Percentiles rank a stretch among this genome's conserved stretches.
phyloP scores from a whole-genome alignment of 2,797 vertebrate genomes.

The Trachops cirrhosus region DNA sequence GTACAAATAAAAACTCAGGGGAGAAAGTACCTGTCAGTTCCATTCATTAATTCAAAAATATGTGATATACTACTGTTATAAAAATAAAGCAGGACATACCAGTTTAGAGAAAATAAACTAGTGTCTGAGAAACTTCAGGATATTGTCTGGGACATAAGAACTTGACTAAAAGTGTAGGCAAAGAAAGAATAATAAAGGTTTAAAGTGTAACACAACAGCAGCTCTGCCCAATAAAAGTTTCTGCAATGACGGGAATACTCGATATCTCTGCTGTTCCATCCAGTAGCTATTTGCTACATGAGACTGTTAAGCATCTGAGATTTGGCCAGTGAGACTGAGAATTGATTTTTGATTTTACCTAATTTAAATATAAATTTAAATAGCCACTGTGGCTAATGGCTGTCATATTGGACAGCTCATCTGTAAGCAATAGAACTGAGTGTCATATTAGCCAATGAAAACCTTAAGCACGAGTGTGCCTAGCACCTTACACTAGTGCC shows the following conservation, averaged over 20 bases:
- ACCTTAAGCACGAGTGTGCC: neutral
- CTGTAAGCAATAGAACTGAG: neutral
- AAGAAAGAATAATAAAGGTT: neutral
- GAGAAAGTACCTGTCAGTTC: neutral
- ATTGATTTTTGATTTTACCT: neutral
- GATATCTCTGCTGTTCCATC: neutral
- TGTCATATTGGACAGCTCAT: neutral
- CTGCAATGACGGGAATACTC: neutral
- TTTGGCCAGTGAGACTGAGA: neutral
- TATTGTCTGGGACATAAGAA: neutral
- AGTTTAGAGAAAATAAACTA: neutral
- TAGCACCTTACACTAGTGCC: neutral
- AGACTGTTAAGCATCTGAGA: neutral
- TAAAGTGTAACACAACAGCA: neutral
- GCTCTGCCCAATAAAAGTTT: neutral
- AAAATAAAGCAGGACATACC: neutral
- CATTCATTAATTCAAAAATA: neutral
- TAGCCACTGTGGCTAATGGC: neutral
- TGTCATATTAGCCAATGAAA: neutral
- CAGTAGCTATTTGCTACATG: neutral
- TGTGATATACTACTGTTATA: neutral
- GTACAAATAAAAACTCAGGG: neutral
- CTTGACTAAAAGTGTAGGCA: neutral
- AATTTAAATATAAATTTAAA: neutral
- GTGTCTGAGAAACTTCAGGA: neutral